A percentile compares a stretch with the other conserved stretches of the same genome.
Evolutionary conservation across 2,888 invertebrate species (phyloP).

Genomic region (Galerucella pusilla): DNA sequence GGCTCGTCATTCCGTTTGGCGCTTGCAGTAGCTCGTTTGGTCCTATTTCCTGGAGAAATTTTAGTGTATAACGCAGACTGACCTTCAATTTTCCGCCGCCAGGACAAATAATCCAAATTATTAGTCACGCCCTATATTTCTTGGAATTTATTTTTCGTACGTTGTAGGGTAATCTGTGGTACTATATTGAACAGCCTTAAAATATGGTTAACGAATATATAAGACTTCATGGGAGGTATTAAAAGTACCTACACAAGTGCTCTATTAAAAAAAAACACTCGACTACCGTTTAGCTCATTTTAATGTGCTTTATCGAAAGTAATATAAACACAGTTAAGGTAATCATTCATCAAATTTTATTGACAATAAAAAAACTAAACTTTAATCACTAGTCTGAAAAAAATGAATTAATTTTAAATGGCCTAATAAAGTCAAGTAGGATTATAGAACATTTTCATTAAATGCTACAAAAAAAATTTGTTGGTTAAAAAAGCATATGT

Average conservation of each 20-base stretch:
- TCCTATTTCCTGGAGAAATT: too few relatives aligned
- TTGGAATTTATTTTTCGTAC: too few relatives aligned
- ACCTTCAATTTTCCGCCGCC: too few relatives aligned
- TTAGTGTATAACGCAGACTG: too few relatives aligned
- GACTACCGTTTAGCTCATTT: slow-evolving; percentile 50
- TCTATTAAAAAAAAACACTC: slow-evolving; percentile 46
- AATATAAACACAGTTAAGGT: slow-evolving; percentile 52
- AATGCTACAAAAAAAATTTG: slow-evolving; percentile 11
- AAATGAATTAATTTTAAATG: not conserved
- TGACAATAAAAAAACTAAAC: slow-evolving; percentile 49
- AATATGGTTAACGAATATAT: slow-evolving; percentile 1
- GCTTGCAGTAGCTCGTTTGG: too few relatives aligned
- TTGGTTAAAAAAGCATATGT: slow-evolving; percentile 5
- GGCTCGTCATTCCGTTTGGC: too few relatives aligned
- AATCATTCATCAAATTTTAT: slow-evolving; percentile 50
- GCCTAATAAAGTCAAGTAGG: slow-evolving; percentile 9
- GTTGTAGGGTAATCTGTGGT: too few relatives aligned
- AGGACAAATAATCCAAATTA: too few relatives aligned
- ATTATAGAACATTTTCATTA: not conserved
- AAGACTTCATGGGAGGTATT: slow-evolving; percentile 45
- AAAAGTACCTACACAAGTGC: slow-evolving; percentile 38
- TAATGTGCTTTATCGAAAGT: slow-evolving; percentile 50
- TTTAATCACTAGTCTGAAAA: slow-evolving; percentile 15
- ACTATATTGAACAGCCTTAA: not conserved
- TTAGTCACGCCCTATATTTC: too few relatives aligned